phyloP scores from a whole-genome alignment of 30 jellyfish, hydroid and myxozoan species.

The Rhopilema esculentum region DNA sequence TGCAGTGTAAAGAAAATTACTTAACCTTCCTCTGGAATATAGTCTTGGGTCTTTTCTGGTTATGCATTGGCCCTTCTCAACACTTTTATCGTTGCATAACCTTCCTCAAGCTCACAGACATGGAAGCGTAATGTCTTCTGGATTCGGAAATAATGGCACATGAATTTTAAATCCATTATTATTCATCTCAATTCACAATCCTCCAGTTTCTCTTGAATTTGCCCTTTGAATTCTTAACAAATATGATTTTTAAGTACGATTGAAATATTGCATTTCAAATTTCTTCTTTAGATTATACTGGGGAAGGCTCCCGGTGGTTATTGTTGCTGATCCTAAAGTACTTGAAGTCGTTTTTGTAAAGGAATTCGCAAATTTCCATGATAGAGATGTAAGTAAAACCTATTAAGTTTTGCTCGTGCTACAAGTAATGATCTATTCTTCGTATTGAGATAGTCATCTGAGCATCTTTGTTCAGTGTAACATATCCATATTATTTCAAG shows the following conservation, averaged over 20 bases:
- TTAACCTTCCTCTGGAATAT: background rate
- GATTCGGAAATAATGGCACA: background rate
- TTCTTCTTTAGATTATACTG: too few species aligned
- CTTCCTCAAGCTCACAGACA: too few species aligned
- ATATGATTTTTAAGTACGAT: background rate
- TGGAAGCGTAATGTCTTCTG: too few species aligned
- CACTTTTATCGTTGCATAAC: too few species aligned
- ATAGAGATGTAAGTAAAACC: conserved; percentile 39
- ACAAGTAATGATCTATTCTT: too few species aligned
- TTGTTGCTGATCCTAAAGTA: conserved; percentile 6
- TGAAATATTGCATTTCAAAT: background rate
- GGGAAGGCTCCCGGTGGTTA: conserved; percentile 42
- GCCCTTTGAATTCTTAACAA: background rate
- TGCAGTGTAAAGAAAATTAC: background rate
- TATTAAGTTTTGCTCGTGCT: too few species aligned
- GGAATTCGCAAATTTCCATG: conserved; percentile 44
- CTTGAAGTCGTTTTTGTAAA: conserved; percentile 23
- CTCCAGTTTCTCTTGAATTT: background rate
- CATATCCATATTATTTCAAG: too few species aligned
- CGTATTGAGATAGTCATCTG: too few species aligned
- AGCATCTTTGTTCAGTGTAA: too few species aligned
- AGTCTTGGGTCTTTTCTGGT: too few species aligned
- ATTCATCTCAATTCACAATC: background rate
- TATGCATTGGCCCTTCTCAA: too few species aligned
- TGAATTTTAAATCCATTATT: too few species aligned